Evolutionary conservation across 1,140 invertebrate species (phyloP), one percentile per base, ranked within the genome.

Genomic region (Helicorthomorpha holstii): DNA sequence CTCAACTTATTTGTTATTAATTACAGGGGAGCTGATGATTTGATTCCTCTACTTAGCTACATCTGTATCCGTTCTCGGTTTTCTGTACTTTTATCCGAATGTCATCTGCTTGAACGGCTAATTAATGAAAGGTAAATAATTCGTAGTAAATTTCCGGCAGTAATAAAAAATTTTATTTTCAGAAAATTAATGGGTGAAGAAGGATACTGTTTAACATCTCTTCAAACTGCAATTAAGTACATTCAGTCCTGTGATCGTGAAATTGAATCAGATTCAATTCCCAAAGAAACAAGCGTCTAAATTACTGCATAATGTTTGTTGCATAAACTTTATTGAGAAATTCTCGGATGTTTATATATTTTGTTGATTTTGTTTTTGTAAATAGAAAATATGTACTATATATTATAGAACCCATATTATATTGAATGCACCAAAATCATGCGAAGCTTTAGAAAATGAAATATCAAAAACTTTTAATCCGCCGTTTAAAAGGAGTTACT

Each of bases 21-120:
- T 57, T 60, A 27, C 48, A 67, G 66, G 23, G 66, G 66, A 47
- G 66, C 66, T n/a, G 66, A 67, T 60, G 66, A 67, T 54, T 55
- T 67, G 16, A 51, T 67, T 19, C 66, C 66, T 2, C 57, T 67
- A 3, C 49, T 67, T 49, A 58, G 59, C 45, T 67, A 62, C 48
- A 55, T 65, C 1, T 54, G 66, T 0, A 38, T 63, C 2, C 52
- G 56, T 25, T 56, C 55, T 25, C 24, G 48, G 14, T 49, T 57
- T 7, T 63, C 66, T 16, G 61, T 64, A 56, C 51, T 67, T 43
- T 51, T 64, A 7, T 61, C 64, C 12, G 66, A 67, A 53, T 66
- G 66, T 55, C 53, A 57, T 10, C 63, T 63, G 21, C 58, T 67
- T 56, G 61, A 66, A 21, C 60, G 64, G 50, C 63, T 67, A 48